Conservation (phyloP, 2,888 invertebrate genomes). For the Allygus modestus region DNA sequence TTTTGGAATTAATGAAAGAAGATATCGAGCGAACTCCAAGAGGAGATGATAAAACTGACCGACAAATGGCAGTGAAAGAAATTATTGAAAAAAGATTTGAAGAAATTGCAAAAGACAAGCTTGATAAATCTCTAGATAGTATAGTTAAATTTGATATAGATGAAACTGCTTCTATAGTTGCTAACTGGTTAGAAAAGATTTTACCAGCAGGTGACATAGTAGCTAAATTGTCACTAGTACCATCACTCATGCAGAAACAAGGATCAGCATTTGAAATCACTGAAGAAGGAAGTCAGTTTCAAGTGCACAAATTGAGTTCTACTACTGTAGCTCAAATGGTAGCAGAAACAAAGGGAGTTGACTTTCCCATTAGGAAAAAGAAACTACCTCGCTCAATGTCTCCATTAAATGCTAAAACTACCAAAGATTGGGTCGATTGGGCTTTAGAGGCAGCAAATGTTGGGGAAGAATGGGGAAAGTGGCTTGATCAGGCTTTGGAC, state of each 20-base stretch:
- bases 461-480: slow-evolving; percentile 52
- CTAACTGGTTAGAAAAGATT: slow-evolving; percentile 39
- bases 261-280: slow-evolving; percentile 34
- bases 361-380: slow-evolving; percentile 32
- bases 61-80: slow-evolving; percentile 22
- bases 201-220: slow-evolving; percentile 8
- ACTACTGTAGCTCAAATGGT: slow-evolving; percentile 22
- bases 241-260: slow-evolving; percentile 3
- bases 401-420: slow-evolving; percentile 23
- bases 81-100: slow-evolving; percentile 14
- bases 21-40: slow-evolving; percentile 25
- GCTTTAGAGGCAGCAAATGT: slow-evolving; percentile 10
- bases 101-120: neutral
- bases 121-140: slow-evolving; percentile 7
- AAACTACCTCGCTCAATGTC: slow-evolving; percentile 31
- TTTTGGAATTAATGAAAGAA: slow-evolving; percentile 39
- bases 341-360: slow-evolving; percentile 1
- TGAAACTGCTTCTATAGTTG: slow-evolving; percentile 40
- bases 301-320: slow-evolving; percentile 45
- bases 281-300: slow-evolving; percentile 32
- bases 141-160: slow-evolving; percentile 17
- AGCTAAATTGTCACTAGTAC: neutral
- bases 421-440: slow-evolving; percentile 48
- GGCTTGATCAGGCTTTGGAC: slow-evolving; percentile 31
- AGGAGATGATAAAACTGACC: slow-evolving; percentile 26